A percentile compares a stretch with the other conserved stretches of the same genome.
Conservation (phyloP, 1,140 invertebrate genomes). For the Eumeta japonica region DNA sequence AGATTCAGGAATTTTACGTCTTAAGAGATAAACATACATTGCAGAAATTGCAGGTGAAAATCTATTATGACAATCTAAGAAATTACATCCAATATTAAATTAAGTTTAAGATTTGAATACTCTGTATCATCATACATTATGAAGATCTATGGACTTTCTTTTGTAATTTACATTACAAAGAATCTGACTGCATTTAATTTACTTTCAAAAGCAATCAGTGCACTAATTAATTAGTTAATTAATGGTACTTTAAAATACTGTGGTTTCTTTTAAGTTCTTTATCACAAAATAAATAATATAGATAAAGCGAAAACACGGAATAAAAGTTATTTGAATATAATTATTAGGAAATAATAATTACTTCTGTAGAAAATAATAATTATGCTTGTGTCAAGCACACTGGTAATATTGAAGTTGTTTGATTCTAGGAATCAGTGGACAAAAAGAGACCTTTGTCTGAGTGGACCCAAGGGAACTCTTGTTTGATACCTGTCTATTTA, state of each 20-base stretch:
- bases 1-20: constrained; percentile 52
- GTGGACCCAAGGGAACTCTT: constrained; percentile 25
- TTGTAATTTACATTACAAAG: no score
- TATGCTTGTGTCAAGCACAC: no score
- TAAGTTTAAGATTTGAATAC: neutral
- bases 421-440: constrained; percentile 11
- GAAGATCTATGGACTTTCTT: no score
- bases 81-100: neutral
- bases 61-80: neutral
- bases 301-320: constrained; percentile 17
- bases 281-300: no score
- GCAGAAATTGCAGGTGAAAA: constrained; percentile 32
- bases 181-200: no score
- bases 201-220: no score
- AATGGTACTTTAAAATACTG: no score
- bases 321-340: constrained; percentile 32
- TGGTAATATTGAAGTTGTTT: no score
- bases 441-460: constrained; percentile 5
- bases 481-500: constrained; percentile 59
- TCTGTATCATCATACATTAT: neutral
- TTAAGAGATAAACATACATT: constrained; percentile 58
- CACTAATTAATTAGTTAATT: no score
- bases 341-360: no score
- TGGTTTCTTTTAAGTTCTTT: no score
- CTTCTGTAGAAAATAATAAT: no score